A percentile compares a stretch with the other conserved stretches of the same genome.
Evolutionary conservation across 2,888 invertebrate genomes (phyloP).

Genomic region (Galeopsomyia nigrocyanea): DNA sequence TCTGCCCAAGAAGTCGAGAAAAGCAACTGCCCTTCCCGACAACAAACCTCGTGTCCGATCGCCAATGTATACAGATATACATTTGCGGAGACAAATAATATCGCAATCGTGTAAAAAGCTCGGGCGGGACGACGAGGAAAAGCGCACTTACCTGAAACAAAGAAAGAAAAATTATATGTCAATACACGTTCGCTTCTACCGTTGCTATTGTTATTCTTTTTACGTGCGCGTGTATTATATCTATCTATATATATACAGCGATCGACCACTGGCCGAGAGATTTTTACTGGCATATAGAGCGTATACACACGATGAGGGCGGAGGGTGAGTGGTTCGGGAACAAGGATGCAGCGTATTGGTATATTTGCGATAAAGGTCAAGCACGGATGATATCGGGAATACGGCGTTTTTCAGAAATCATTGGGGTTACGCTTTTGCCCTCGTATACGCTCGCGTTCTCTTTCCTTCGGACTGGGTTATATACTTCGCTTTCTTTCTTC

Average conservation of each 20-base stretch:
- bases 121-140: slow-evolving; percentile 11
- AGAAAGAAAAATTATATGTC: too few species aligned
- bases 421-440: slow-evolving; percentile 7
- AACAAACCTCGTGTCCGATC: not conserved
- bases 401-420: slow-evolving; percentile 9
- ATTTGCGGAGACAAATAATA: slow-evolving; percentile 33
- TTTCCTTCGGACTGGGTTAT: too few species aligned
- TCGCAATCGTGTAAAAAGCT: slow-evolving; percentile 46
- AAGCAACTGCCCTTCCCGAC: not conserved
- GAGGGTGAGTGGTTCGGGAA: not conserved
- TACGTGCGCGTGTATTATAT: too few species aligned
- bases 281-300: not conserved
- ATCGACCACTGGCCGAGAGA: slow-evolving; percentile 16
- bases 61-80: slow-evolving; percentile 6
- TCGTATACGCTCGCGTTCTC: not conserved
- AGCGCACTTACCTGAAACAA: not conserved
- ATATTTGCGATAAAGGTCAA: slow-evolving; percentile 34
- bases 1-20: not conserved
- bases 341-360: slow-evolving; percentile 14
- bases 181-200: too few species aligned
- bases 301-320: not conserved
- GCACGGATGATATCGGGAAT: slow-evolving; percentile 9
- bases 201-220: too few species aligned
- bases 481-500: not conserved
- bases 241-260: too few species aligned